phyloP scores from a whole-genome alignment of 2,888 invertebrate species.

The Euphydryas editha region DNA sequence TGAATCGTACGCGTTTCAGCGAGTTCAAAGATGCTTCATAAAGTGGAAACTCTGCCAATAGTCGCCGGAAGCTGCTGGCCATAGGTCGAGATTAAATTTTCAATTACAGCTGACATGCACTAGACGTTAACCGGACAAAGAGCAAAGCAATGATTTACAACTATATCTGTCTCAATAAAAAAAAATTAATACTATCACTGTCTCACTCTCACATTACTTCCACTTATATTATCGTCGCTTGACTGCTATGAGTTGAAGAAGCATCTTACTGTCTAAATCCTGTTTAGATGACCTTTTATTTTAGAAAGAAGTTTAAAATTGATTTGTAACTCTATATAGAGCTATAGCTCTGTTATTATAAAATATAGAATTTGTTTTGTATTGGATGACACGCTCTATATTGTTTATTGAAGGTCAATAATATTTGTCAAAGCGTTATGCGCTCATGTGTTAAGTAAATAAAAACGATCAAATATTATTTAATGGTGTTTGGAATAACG shows the following conservation, averaged over 20 bases:
- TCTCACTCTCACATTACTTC: background rate
- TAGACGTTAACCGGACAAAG: background rate
- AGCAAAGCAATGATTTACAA: background rate
- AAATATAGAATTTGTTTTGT: background rate
- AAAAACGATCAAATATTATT: background rate
- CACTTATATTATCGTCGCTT: no score
- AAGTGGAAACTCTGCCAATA: constrained; percentile 28
- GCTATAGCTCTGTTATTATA: no score
- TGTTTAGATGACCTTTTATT: no score
- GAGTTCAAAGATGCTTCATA: constrained; percentile 15
- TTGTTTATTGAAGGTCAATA: background rate
- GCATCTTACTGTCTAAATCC: no score
- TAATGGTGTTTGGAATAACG: background rate
- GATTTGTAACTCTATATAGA: no score
- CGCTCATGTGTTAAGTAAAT: background rate
- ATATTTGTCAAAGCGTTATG: background rate
- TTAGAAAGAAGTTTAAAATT: no score
- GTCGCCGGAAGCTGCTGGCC: constrained; percentile 19
- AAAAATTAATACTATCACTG: background rate
- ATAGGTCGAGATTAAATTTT: constrained; percentile 41
- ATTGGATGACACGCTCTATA: background rate
- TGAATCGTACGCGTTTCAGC: constrained; percentile 7
- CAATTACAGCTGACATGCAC: constrained; percentile 34
- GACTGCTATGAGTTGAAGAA: no score
- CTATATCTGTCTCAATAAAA: background rate